A percentile compares a stretch with the other conserved stretches of the same genome.
Conservation (phyloP, 2,113 vertebrate genomes). For the Corythornis cristatus region DNA sequence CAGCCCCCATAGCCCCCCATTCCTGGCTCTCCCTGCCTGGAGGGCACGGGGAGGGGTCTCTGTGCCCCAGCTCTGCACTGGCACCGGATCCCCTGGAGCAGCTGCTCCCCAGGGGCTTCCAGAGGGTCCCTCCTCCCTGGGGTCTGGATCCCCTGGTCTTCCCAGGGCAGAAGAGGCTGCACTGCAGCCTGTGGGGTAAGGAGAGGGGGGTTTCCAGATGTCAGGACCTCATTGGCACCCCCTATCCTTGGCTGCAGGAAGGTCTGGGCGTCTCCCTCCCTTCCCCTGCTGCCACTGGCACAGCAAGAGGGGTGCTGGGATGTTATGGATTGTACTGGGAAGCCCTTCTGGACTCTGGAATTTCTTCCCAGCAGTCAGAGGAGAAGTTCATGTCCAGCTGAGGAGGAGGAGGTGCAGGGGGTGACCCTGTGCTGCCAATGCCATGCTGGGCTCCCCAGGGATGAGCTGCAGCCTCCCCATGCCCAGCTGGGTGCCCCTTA, state of each 20-base stretch:
- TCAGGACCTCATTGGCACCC: rapidly evolving
- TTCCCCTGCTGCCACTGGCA: not conserved
- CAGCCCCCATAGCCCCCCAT: too few species aligned
- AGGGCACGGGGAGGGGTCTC: too few species aligned
- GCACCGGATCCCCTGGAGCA: not conserved
- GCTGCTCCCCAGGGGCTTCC: not conserved
- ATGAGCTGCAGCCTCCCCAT: not conserved
- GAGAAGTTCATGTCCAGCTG: rapidly evolving
- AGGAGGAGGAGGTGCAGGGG: not conserved
- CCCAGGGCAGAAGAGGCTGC: not conserved
- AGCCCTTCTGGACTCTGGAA: not conserved
- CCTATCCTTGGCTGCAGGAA: not conserved
- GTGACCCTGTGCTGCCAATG: not conserved
- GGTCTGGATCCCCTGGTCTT: rapidly evolving
- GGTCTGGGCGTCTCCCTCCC: not conserved
- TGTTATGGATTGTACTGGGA: not conserved
- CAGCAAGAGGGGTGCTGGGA: rapidly evolving
- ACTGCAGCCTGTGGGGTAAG: too few species aligned
- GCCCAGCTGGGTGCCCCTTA: not conserved
- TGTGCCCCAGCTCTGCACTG: not conserved
- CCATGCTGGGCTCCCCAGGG: not conserved
- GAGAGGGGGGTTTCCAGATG: not conserved
- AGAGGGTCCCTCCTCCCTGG: not conserved
- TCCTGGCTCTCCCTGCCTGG: not conserved
- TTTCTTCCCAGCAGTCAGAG: not conserved